These are phyloP conservation scores for Iphiclides podalirius DNA, from an alignment of 2,888 invertebrate species.

Conservation along the genomic window DNA sequence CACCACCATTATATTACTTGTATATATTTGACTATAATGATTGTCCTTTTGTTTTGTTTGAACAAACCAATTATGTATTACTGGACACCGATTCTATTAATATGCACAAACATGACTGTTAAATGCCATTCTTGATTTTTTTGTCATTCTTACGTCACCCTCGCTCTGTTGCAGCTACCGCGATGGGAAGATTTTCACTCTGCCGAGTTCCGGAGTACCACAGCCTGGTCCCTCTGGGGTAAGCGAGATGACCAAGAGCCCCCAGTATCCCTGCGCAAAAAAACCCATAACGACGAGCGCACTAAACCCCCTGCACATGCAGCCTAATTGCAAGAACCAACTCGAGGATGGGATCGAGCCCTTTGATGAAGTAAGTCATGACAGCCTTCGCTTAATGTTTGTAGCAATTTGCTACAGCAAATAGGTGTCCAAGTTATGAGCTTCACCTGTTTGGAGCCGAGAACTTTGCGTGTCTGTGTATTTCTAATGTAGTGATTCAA, in stretches of 20 bases:
- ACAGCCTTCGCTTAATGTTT: background rate
- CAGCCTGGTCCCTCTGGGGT: conserved; percentile 52
- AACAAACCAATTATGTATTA: no score
- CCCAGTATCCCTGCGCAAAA: conserved; percentile 3
- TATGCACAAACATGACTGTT: background rate
- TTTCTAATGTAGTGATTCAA: no score
- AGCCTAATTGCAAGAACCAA: conserved; percentile 29
- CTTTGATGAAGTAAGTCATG: conserved; percentile 45
- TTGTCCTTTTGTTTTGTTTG: no score
- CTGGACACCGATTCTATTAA: no score
- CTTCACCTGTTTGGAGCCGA: no score
- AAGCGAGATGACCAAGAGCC: conserved; percentile 30
- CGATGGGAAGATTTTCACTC: conserved; percentile 54
- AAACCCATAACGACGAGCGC: conserved; percentile 21
- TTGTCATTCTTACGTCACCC: conserved; percentile 5
- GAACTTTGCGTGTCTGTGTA: no score
- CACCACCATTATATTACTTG: no score
- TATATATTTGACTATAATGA: no score
- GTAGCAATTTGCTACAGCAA: no score
- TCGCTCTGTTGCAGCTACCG: conserved; percentile 45
- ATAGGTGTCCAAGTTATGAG: no score
- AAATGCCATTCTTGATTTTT: background rate
- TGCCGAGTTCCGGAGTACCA: conserved; percentile 40
- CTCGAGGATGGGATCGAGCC: conserved; percentile 49
- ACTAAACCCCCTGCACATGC: conserved; percentile 32